Conservation (phyloP, 2,888 invertebrate species). For the Euplexia lucipara region DNA sequence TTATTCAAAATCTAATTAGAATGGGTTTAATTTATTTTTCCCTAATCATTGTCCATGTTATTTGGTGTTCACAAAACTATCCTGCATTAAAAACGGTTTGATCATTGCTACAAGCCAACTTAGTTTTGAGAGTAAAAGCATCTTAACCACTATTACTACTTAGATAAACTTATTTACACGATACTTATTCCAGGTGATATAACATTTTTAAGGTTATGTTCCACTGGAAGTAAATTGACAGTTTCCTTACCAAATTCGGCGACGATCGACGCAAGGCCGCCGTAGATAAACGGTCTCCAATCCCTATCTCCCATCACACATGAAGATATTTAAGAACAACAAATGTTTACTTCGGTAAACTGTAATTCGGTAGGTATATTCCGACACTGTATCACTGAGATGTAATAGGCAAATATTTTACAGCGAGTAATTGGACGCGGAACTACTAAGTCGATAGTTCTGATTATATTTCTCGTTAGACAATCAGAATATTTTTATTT, state of each 20-base stretch:
- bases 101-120: background rate
- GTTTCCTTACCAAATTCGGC: slow-evolving; percentile 96
- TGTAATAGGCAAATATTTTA: background rate
- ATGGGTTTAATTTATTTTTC: background rate
- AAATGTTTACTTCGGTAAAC: slow-evolving; percentile 49
- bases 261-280: slow-evolving; percentile 97
- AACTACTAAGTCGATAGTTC: slow-evolving; percentile 1
- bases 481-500: slow-evolving; percentile 30
- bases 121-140: background rate
- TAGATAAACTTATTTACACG: background rate
- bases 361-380: slow-evolving; percentile 41
- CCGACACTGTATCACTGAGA: slow-evolving; percentile 12
- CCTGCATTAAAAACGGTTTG: background rate
- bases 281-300: slow-evolving; percentile 98
- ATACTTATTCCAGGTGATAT: slow-evolving; percentile 43
- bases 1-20: background rate
- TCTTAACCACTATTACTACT: background rate
- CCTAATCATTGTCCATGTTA: background rate
- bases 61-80: background rate
- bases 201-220: slow-evolving; percentile 61
- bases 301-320: slow-evolving; percentile 94
- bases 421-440: slow-evolving; percentile 5
- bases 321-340: slow-evolving; percentile 44
- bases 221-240: slow-evolving; percentile 11
- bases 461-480: slow-evolving; percentile 13